Evolutionary conservation across 2,113 vertebrate species (phyloP), one percentile per base, ranked within the genome.

Genomic region (Grammomys surdaster): DNA sequence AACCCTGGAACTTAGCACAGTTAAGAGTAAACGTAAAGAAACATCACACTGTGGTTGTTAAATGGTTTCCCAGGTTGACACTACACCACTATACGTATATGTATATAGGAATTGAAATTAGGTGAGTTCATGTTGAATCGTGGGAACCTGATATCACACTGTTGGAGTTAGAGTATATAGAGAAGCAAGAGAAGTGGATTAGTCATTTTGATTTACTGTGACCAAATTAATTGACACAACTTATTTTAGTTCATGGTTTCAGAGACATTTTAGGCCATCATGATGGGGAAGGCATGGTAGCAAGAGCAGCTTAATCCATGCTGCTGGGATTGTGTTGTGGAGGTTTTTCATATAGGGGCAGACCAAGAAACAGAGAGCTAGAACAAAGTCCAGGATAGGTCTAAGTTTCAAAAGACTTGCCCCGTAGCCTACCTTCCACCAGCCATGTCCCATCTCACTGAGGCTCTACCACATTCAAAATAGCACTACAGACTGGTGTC

Each of bases 21-120:
- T 7, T 92, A 89, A 93, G 77, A 93, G 14, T 89, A 89, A 81
- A 88, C 16, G 43, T 70, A 76, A 95, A 69, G 13, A 76, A 89
- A 13, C 46, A 87, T 13, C 76, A 33, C 40, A 60, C 31, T 87
- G 8, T 54, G 65, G 22, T 20, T 88, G 54, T 70, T 48, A 48
- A 85, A 88, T 51, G 92, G 26, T 93, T 91, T 92, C 67, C 33
- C 43, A 36, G 11, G 43, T 86, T 89, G 86, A 82, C 9, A 93
- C 58, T 95, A 76, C 67, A 75, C 22, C 60, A 73, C 46, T n/a
- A 11, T 60, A 13, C 75, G 69, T 5, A 72, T 3, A 81, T 24
- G 24, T 4, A n/a, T 72, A 72, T 14, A 69, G 48, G 33, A 89
- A 86, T 43, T 69, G 70, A 93, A 85, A 81, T 80, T 77, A 91